A percentile compares a stretch with the other conserved stretches of the same genome.
phyloP scores from a whole-genome alignment of 2,797 vertebrate genomes.

The Gallirallus australis region DNA sequence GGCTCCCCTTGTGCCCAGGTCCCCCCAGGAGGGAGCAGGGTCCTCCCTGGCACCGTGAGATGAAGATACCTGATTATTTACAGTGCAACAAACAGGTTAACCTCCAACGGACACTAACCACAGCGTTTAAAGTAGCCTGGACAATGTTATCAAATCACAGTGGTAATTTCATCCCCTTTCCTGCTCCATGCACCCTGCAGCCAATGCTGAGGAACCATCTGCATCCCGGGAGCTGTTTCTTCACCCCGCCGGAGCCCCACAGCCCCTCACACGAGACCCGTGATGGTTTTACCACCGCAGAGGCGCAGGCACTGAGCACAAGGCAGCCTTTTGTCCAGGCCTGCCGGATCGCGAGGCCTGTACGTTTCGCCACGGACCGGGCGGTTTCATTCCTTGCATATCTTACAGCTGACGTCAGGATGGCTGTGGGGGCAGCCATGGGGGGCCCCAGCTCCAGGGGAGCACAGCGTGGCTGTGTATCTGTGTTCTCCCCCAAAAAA shows the following conservation, averaged over 20 bases:
- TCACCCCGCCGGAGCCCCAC: background rate
- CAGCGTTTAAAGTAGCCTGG: background rate
- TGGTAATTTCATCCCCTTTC: background rate
- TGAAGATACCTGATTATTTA: background rate
- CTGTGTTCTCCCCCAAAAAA: background rate
- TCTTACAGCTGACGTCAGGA: slow-evolving; percentile 20
- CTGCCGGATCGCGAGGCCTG: background rate
- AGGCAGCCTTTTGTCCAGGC: background rate
- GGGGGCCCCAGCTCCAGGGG: background rate
- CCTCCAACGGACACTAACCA: background rate
- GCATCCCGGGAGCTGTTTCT: background rate
- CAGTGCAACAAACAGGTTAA: background rate
- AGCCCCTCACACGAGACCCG: background rate
- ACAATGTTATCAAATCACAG: background rate
- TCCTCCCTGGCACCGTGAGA: accelerated
- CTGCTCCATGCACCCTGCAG: accelerated
- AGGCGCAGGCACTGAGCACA: background rate
- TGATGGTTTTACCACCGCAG: background rate
- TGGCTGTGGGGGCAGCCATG: background rate
- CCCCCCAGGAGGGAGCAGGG: accelerated
- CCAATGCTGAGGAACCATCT: background rate
- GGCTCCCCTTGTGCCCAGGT: accelerated
- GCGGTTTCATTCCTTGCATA: background rate
- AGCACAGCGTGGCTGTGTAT: background rate
- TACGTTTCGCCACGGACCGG: background rate